Evolutionary conservation across 2,113 vertebrate species (phyloP).

Genomic region (Nematolebias whitei): DNA sequence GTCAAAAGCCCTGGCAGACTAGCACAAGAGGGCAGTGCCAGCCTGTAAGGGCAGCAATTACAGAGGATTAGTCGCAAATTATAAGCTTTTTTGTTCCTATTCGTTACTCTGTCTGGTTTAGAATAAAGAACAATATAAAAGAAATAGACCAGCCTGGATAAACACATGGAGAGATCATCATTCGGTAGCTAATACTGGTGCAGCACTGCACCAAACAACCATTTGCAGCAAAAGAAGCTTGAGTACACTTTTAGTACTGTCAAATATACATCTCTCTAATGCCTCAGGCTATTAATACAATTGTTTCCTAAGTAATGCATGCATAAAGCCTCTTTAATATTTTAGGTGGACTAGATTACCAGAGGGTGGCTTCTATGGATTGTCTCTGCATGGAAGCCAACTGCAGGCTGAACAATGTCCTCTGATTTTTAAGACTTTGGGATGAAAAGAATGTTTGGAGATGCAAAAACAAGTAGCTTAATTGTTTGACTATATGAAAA

Average conservation of each 20-base stretch:
- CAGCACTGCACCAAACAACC: conserved; percentile 45
- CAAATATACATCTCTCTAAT: conserved; percentile 70
- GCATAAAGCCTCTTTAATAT: conserved; percentile 45
- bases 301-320: conserved; percentile 48
- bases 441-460: not conserved
- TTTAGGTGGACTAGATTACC: conserved; percentile 48
- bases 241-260: conserved; percentile 33
- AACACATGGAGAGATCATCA: conserved; percentile 8
- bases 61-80: conserved; percentile 23
- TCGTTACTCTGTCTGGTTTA: conserved; percentile 20
- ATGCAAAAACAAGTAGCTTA: not conserved
- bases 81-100: conserved; percentile 23
- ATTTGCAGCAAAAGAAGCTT: conserved; percentile 47
- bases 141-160: conserved; percentile 25
- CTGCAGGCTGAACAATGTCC: conserved; percentile 28
- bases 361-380: conserved; percentile 54
- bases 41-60: conserved; percentile 27
- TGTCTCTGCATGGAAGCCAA: conserved; percentile 26
- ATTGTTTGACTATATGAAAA: no score
- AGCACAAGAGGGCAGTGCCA: conserved; percentile 43
- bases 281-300: conserved; percentile 63
- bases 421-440: conserved; percentile 27
- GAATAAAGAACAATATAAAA: conserved; percentile 29
- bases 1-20: conserved; percentile 39
- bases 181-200: conserved; percentile 57